Evolutionary conservation across 2,797 vertebrate species (phyloP), one percentile per base, ranked within the genome.

Genomic region (Holocentrus rufus): DNA sequence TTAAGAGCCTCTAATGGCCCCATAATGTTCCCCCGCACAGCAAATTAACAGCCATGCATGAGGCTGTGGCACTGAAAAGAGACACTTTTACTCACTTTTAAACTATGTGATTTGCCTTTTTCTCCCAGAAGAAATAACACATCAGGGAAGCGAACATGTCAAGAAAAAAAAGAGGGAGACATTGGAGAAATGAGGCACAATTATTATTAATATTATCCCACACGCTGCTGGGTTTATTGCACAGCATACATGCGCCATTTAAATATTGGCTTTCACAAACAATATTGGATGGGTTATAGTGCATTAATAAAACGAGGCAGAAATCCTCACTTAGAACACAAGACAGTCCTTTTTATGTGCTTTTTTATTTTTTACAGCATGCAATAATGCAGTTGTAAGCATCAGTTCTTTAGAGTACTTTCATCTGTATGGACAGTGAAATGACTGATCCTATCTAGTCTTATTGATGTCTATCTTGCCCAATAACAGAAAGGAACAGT

Each of bases 1-100:
- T 89, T 88, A 90, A 89, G 85, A 85, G 80, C 82, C 82, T 90
- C 86, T 88, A 91, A 91, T 88, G 86, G 88, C 73, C 79, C 78
- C 72, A 75, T 92, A 89, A 91, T 89, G 82, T 89, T 90, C 82
- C 86, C 84, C 83, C 39, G 66, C 83, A 84, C 23, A 54, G 84
- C 67, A 85, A 83, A 90, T 91, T 85, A 91, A 89, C 88, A 89
- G 82, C 84, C 72, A 67, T 66, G 64, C 79, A 86, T 61, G 75
- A 79, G 49, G 64, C 88, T 85, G 64, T 53, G 72, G 76, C 77
- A 79, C 60, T 66, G 64, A 82, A 83, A 86, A 83, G 59, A 89
- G 76, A 87, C 75, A 82, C 68, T 90, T 87, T 87, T 82, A 77
- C 74, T 87, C 76, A 88, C 79, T 88, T 83, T 76, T 75, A 84